phyloP scores from a whole-genome alignment of 1,140 invertebrate genomes.

The Neodiprion virginianus region DNA sequence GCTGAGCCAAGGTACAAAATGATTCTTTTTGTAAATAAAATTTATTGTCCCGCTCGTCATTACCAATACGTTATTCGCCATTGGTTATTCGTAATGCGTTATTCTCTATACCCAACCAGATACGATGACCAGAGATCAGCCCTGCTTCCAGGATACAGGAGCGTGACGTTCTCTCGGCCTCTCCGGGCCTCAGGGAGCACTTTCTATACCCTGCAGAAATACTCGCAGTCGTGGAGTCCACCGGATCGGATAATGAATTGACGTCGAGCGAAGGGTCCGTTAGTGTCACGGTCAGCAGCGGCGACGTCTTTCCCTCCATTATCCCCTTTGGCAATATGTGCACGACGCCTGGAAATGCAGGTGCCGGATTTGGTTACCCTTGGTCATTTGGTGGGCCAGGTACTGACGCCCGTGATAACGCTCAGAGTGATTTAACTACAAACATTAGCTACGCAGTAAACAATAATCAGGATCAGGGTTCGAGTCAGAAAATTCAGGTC shows the following conservation, averaged over 20 bases:
- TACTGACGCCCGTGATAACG: constrained; percentile 50
- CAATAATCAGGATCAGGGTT: constrained; percentile 60
- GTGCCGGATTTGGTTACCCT: constrained; percentile 58
- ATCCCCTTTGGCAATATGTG: constrained; percentile 58
- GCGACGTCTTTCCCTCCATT: constrained; percentile 43
- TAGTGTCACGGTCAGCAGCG: constrained; percentile 43
- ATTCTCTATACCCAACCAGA: constrained; percentile 29
- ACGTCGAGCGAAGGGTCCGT: constrained; percentile 49
- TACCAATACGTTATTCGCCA: neutral
- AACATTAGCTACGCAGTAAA: constrained; percentile 59
- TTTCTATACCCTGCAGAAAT: constrained; percentile 52
- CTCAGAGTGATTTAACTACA: constrained; percentile 51
- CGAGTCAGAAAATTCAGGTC: constrained; percentile 58
- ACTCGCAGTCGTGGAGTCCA: constrained; percentile 58
- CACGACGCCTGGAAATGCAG: constrained; percentile 58
- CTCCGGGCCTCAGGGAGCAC: constrained; percentile 53
- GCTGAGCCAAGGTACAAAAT: neutral
- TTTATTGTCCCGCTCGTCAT: neutral
- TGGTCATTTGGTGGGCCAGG: constrained; percentile 58
- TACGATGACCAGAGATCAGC: constrained; percentile 43
- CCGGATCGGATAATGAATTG: constrained; percentile 55
- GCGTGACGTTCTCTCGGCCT: constrained; percentile 59
- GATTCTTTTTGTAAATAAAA: neutral
- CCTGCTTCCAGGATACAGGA: constrained; percentile 55
- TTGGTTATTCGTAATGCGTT: too few species aligned